phyloP scores from a whole-genome alignment of 2,888 invertebrate genomes.

The Candidula unifasciata region DNA sequence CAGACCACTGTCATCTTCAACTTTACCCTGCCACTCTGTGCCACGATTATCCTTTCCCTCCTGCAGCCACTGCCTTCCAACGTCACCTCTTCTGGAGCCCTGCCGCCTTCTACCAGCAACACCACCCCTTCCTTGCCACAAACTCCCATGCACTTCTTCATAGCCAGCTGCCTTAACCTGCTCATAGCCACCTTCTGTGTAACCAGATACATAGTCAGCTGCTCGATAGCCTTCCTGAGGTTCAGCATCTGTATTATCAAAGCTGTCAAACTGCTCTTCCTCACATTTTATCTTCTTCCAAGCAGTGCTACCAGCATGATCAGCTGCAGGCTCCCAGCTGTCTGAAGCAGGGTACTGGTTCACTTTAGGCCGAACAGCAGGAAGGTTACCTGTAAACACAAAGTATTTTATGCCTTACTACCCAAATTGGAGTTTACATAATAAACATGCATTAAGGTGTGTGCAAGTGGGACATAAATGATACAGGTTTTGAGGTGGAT shows the following conservation, averaged over 20 bases:
- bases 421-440: not conserved
- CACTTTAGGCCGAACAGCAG: not conserved
- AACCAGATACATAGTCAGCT: too few relatives aligned
- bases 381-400: not conserved
- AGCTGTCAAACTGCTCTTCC: not conserved
- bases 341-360: not conserved
- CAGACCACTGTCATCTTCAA: not conserved
- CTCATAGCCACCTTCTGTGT: too few relatives aligned
- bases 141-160: too few relatives aligned
- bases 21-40: constrained; percentile 13
- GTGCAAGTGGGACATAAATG: too few relatives aligned
- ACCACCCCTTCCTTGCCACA: too few relatives aligned
- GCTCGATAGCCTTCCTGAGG: too few relatives aligned
- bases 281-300: not conserved
- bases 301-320: not conserved
- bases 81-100: too few relatives aligned
- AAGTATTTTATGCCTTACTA: not conserved
- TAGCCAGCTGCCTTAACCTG: not conserved
- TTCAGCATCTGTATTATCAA: not conserved
- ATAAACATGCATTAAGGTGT: too few relatives aligned
- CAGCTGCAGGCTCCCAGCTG: not conserved
- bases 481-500: too few relatives aligned
- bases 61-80: too few relatives aligned
- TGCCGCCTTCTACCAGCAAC: too few relatives aligned
- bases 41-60: not conserved